Evolutionary conservation across 2,888 invertebrate genomes (phyloP).

Genomic region (Ophioninae sp.): DNA sequence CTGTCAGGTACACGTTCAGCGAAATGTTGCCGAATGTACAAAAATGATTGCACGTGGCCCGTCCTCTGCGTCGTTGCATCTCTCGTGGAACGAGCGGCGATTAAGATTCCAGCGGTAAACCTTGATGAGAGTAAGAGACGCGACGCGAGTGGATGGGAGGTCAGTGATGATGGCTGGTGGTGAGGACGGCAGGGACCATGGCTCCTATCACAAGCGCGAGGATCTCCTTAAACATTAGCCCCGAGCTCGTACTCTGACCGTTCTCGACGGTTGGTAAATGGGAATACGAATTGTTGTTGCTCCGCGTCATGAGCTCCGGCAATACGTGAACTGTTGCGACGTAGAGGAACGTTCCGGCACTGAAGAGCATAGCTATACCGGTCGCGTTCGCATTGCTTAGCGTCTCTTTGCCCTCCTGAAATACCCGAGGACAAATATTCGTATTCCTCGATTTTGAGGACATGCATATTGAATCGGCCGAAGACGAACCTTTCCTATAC

Average conservation of each 20-base stretch:
- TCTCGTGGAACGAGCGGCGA: background rate
- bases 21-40: constrained; percentile 40
- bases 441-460: background rate
- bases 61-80: background rate
- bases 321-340: constrained; percentile 99
- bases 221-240: constrained; percentile 90
- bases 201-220: constrained; percentile 93
- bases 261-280: constrained; percentile 80
- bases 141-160: constrained; percentile 9
- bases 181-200: constrained; percentile 93
- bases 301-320: constrained; percentile 92
- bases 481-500: constrained; percentile 87
- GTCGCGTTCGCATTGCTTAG: constrained; percentile 95
- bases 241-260: constrained; percentile 78
- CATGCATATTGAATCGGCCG: background rate
- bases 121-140: background rate
- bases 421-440: background rate
- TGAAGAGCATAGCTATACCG: constrained; percentile 98
- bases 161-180: constrained; percentile 93
- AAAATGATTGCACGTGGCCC: background rate
- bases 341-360: constrained; percentile 99
- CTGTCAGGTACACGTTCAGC: constrained; percentile 66
- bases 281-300: constrained; percentile 79
- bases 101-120: too few species aligned
- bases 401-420: constrained; percentile 94